Conservation (phyloP, 1,140 invertebrate genomes). For the Polypedilum pembai region DNA sequence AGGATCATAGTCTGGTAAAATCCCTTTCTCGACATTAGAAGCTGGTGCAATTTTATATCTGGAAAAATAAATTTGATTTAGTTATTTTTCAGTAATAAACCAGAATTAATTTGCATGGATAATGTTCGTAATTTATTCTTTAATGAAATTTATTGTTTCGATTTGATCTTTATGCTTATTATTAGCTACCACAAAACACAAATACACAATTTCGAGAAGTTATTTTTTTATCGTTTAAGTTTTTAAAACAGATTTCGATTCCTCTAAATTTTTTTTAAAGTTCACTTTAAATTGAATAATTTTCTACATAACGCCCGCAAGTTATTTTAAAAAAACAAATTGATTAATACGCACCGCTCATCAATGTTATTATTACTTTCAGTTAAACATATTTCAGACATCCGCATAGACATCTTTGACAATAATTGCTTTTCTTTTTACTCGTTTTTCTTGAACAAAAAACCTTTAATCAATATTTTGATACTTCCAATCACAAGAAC, state of each 20-base stretch:
- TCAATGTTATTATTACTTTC: slow-evolving; percentile 29
- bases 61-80: slow-evolving; percentile 32
- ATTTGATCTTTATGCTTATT: too few relatives aligned
- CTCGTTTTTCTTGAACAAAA: slow-evolving; percentile 30
- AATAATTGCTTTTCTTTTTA: slow-evolving; percentile 32
- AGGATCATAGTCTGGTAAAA: slow-evolving; percentile 57
- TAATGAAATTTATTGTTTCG: too few relatives aligned
- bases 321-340: not conserved
- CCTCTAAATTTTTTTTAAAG: too few relatives aligned
- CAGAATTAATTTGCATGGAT: too few relatives aligned
- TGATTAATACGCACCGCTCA: not conserved
- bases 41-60: slow-evolving; percentile 56
- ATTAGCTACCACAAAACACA: too few relatives aligned
- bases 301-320: too few relatives aligned
- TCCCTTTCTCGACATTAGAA: slow-evolving; percentile 45
- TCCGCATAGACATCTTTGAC: not conserved
- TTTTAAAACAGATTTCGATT: too few relatives aligned
- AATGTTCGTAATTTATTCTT: too few relatives aligned
- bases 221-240: too few relatives aligned
- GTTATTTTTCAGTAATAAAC: not conserved
- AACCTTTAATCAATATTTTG: not conserved
- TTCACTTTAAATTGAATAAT: too few relatives aligned
- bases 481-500: slow-evolving; percentile 2
- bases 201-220: too few relatives aligned
- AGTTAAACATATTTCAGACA: slow-evolving; percentile 28